Evolutionary conservation across 2,113 vertebrate genomes (phyloP).

Genomic region (Elaphurus davidianus): DNA sequence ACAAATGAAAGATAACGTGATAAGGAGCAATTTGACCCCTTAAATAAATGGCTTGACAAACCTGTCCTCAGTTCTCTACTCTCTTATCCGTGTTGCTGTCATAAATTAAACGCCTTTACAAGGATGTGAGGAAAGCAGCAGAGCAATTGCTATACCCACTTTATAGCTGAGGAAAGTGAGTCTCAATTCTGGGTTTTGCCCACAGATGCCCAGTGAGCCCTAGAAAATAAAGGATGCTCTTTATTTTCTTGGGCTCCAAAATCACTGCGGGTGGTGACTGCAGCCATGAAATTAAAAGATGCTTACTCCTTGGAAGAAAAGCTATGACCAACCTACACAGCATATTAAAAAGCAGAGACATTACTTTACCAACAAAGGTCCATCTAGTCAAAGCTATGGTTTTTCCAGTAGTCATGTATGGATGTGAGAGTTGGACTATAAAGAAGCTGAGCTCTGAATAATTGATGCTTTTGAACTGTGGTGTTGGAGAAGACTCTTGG

Average conservation of each 20-base stretch:
- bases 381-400: not conserved
- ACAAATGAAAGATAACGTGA: constrained; percentile 1
- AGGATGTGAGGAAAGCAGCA: not conserved
- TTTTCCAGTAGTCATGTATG: not conserved
- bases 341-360: not conserved
- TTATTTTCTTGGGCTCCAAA: not conserved
- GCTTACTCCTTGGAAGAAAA: not conserved
- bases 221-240: not conserved
- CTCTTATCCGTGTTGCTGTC: not conserved
- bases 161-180: not conserved
- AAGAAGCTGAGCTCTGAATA: not conserved
- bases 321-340: not conserved
- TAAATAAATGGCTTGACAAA: not conserved
- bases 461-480: not conserved
- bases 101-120: not conserved
- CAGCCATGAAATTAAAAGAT: not conserved
- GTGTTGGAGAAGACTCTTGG: not conserved
- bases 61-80: not conserved
- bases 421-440: not conserved
- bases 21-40: constrained; percentile 1
- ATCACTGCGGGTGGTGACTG: not conserved
- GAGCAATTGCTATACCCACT: not conserved
- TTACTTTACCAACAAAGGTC: not conserved
- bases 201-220: not conserved
- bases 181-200: not conserved